phyloP scores from a whole-genome alignment of 37 sponge, comb jelly and placozoan species.

The Oscarella lobularis region DNA sequence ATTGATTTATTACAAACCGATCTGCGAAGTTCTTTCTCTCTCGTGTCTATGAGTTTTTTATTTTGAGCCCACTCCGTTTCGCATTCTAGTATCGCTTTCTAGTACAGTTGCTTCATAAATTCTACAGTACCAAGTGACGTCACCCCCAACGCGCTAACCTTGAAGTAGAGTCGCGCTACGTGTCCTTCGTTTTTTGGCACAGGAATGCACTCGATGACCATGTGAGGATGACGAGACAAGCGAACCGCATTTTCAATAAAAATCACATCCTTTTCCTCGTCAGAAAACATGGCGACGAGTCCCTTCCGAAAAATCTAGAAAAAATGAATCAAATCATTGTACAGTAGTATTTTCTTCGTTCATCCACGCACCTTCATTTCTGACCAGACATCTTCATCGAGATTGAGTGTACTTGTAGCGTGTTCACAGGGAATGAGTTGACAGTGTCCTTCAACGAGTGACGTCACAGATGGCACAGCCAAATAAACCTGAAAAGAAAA shows the following conservation, averaged over 20 bases:
- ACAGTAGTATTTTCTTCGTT: too few species aligned
- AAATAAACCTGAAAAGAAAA: conserved; percentile 29
- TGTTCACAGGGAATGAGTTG: conserved; percentile 62
- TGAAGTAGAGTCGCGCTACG: conserved; percentile 82
- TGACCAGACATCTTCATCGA: conserved; percentile 85
- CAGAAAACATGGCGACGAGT: conserved; percentile 63
- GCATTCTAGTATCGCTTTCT: conserved; percentile 82
- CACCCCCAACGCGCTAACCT: conserved; percentile 3
- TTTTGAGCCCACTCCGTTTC: conserved; percentile 90
- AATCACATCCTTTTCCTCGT: conserved; percentile 40
- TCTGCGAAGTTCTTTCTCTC: conserved; percentile 40
- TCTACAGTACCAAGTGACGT: neutral
- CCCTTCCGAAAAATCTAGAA: conserved; percentile 50
- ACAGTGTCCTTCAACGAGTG: conserved; percentile 72
- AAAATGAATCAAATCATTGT: too few species aligned
- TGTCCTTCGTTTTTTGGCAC: conserved; percentile 56
- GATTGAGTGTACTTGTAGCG: conserved; percentile 18
- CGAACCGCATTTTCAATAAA: conserved; percentile 54
- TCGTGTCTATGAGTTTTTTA: conserved; percentile 79
- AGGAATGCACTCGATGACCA: conserved; percentile 85
- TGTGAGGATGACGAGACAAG: conserved; percentile 38
- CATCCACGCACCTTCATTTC: conserved; percentile 16
- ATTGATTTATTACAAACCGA: conserved; percentile 3
- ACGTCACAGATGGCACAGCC: conserved; percentile 42
- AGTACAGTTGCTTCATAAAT: neutral